Percentiles rank a stretch among this genome's conserved stretches.
Conservation (phyloP, 2,888 invertebrate genomes). For the Smittia aterrima region DNA sequence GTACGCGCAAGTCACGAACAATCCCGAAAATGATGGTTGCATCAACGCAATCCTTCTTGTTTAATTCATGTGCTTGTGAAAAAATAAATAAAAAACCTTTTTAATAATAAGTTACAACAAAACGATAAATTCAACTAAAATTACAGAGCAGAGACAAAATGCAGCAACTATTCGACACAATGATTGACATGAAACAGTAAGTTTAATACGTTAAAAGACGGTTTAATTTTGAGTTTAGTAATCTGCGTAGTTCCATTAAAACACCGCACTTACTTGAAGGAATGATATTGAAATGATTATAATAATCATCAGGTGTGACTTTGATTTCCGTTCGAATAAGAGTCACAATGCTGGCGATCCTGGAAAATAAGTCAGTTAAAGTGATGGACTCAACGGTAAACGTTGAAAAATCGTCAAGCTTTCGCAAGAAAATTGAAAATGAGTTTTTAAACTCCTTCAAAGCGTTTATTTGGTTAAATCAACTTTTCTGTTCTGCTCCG, state of each 20-base stretch:
- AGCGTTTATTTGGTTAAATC: not conserved
- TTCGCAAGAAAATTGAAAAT: not conserved
- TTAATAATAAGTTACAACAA: not conserved
- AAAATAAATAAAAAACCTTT: constrained; percentile 41
- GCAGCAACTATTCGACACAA: no score
- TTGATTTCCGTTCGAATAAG: no score
- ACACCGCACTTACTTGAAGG: no score
- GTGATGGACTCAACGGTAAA: not conserved
- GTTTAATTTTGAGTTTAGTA: no score
- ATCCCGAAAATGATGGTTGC: constrained; percentile 99
- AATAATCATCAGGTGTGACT: no score
- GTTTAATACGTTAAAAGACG: no score
- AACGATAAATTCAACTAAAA: not conserved
- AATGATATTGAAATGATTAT: no score
- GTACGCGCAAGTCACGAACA: constrained; percentile 98
- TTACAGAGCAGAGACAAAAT: no score
- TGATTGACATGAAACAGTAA: no score
- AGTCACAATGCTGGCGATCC: no score
- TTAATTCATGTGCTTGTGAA: constrained; percentile 54
- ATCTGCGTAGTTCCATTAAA: no score
- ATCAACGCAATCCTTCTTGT: constrained; percentile 97
- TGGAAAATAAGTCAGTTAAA: no score
- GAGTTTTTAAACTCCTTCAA: not conserved
- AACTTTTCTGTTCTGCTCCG: not conserved
- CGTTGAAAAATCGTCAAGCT: not conserved